phyloP scores from a whole-genome alignment of 2,888 invertebrate species.

The Drosophila ustulata region DNA sequence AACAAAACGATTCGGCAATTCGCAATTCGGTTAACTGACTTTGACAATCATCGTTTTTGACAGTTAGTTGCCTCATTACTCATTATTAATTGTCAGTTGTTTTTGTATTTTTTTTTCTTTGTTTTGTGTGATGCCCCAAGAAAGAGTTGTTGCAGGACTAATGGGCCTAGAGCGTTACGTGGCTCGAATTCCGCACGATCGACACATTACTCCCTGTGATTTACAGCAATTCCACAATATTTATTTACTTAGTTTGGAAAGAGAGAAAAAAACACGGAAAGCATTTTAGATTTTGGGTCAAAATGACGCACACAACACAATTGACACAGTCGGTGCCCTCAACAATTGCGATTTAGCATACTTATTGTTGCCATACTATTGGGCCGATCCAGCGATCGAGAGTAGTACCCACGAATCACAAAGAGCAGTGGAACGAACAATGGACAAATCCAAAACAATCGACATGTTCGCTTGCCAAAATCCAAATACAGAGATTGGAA shows the following conservation, averaged over 20 bases:
- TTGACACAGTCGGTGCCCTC: constrained; percentile 39
- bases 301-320: constrained; percentile 35
- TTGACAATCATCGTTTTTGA: constrained; percentile 50
- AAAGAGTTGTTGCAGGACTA: background rate
- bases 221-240: background rate
- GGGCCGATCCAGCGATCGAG: too few relatives aligned
- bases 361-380: constrained; percentile 11
- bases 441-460: constrained; percentile 34
- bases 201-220: background rate
- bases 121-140: constrained; percentile 18
- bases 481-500: constrained; percentile 14
- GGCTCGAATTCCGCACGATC: constrained; percentile 9
- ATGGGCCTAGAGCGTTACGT: background rate
- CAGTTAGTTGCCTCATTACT: constrained; percentile 59
- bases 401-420: background rate
- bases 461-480: constrained; percentile 48
- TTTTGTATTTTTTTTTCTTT: too few relatives aligned
- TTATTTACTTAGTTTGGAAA: background rate
- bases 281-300: constrained; percentile 47
- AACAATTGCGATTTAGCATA: constrained; percentile 44
- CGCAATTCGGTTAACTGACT: constrained; percentile 16
- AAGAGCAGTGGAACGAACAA: constrained; percentile 12
- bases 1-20: constrained; percentile 36
- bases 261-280: constrained; percentile 50
- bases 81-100: constrained; percentile 39